These are phyloP conservation scores for Coenonympha arcania DNA, from an alignment of 2,888 invertebrate species.

Conservation along the genomic window DNA sequence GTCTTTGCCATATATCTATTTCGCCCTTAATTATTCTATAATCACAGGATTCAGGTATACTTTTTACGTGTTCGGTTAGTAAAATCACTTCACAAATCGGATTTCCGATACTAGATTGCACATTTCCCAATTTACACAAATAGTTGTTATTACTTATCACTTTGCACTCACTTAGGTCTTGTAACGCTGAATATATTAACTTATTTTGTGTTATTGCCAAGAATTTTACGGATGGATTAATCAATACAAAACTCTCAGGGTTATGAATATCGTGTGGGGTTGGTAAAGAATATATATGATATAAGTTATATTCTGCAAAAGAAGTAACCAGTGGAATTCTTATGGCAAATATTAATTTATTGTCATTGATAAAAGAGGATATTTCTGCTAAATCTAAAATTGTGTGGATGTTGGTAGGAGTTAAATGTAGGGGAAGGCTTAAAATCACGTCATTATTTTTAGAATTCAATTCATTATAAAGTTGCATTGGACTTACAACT, in stretches of 20 bases:
- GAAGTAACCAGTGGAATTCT: background rate
- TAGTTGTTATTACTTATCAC: constrained; percentile 1
- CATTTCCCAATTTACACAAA: constrained; percentile 1
- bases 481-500: constrained; percentile 1
- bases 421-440: background rate
- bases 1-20: constrained; percentile 3
- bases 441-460: constrained; percentile 5
- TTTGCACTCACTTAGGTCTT: constrained; percentile 12
- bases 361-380: background rate
- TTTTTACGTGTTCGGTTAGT: background rate
- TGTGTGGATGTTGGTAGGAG: background rate
- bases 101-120: constrained; percentile 2
- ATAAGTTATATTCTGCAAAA: background rate
- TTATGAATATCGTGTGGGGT: too few relatives aligned
- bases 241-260: background rate
- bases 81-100: constrained; percentile 5
- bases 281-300: background rate
- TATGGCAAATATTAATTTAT: background rate
- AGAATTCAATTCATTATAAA: background rate
- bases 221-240: background rate
- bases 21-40: background rate
- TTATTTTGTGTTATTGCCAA: background rate
- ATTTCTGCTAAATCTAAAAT: constrained; percentile 6
- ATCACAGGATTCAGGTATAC: background rate
- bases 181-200: constrained; percentile 1